These are phyloP conservation scores for Crepidodera aurea DNA, from an alignment of 2,888 invertebrate genomes.

Conservation along the genomic window DNA sequence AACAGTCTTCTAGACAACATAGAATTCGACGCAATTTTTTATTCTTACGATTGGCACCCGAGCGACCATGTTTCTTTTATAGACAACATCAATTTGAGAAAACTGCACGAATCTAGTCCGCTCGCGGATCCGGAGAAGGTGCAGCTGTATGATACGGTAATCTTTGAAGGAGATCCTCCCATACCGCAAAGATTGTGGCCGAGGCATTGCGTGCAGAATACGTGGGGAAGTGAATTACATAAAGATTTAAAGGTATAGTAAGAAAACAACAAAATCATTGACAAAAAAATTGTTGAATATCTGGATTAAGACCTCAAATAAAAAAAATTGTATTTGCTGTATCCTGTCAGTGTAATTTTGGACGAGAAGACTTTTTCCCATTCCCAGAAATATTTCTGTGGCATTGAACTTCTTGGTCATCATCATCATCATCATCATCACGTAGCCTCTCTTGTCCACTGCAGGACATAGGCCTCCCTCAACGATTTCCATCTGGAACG, in stretches of 20 bases:
- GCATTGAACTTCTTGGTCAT: no score
- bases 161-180: constrained; percentile 84
- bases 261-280: no score
- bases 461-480: no score
- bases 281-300: no score
- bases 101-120: constrained; percentile 74
- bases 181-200: constrained; percentile 94
- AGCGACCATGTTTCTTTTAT: constrained; percentile 94
- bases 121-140: constrained; percentile 75
- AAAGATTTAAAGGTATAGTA: constrained; percentile 83
- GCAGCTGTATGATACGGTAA: constrained; percentile 85
- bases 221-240: constrained; percentile 93
- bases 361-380: no score
- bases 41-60: constrained; percentile 97
- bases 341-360: no score
- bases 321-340: no score
- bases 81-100: constrained; percentile 78
- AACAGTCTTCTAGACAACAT: constrained; percentile 82
- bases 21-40: constrained; percentile 86
- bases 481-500: no score
- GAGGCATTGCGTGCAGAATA: constrained; percentile 91
- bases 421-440: no score
- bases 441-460: no score
- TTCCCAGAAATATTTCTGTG: no score
- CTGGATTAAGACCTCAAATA: no score